Conservation (phyloP, 2,797 vertebrate genomes). For the Neosilurus hyrtlii region DNA sequence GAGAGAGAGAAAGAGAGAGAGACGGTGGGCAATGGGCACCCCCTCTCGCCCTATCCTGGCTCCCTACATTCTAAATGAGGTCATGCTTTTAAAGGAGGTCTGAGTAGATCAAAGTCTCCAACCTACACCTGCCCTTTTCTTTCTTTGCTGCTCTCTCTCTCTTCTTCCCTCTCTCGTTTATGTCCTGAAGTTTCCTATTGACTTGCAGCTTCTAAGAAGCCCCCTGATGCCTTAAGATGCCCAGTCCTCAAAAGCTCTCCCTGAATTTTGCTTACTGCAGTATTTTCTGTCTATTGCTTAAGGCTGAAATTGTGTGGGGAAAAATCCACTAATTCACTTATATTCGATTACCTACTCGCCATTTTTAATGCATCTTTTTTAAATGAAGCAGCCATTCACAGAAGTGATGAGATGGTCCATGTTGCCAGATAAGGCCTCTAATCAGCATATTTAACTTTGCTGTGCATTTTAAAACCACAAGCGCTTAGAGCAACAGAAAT, state of each 20-base stretch:
- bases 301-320: constrained; percentile 43
- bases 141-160: constrained; percentile 57
- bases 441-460: constrained; percentile 60
- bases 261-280: constrained; percentile 53
- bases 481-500: constrained; percentile 65
- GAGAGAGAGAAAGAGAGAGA: constrained; percentile 45
- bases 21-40: constrained; percentile 60
- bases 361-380: constrained; percentile 50
- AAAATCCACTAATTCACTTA: constrained; percentile 52
- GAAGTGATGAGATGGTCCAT: constrained; percentile 55
- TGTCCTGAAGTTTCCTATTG: constrained; percentile 57
- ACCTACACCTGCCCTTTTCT: constrained; percentile 76
- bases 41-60: constrained; percentile 59
- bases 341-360: constrained; percentile 55
- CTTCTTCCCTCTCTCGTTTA: constrained; percentile 48
- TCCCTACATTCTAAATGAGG: constrained; percentile 86
- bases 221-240: constrained; percentile 52
- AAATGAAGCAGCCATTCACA: constrained; percentile 54
- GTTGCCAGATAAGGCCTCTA: constrained; percentile 55
- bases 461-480: constrained; percentile 52
- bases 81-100: constrained; percentile 77
- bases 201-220: constrained; percentile 58
- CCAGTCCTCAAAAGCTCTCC: constrained; percentile 44
- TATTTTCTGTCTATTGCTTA: constrained; percentile 50
- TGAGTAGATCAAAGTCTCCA: constrained; percentile 75